A percentile compares a stretch with the other conserved stretches of the same genome.
These are phyloP conservation scores for Barnardius zonarius DNA, from an alignment of 2,113 vertebrate genomes.

Conservation along the genomic window DNA sequence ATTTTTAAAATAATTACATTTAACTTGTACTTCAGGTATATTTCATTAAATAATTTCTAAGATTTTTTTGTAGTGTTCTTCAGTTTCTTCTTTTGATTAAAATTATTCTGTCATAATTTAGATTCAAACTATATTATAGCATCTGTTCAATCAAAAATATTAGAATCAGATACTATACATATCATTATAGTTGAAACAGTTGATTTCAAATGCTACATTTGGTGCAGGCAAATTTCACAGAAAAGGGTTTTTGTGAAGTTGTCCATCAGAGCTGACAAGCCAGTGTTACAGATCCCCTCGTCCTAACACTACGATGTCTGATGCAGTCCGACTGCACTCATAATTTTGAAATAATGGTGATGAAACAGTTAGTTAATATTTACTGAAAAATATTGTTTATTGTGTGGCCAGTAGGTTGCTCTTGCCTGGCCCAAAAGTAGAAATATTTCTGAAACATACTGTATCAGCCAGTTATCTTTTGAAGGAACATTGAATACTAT, in stretches of 20 bases:
- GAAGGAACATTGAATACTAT: accelerated
- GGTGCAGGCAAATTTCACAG: background rate
- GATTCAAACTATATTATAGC: background rate
- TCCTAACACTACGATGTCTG: background rate
- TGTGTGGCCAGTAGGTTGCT: background rate
- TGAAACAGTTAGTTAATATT: background rate
- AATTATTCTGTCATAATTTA: background rate
- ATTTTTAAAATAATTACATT: background rate
- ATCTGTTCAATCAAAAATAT: background rate
- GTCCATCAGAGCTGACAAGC: background rate
- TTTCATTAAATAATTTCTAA: background rate
- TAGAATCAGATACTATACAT: background rate
- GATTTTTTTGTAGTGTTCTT: background rate
- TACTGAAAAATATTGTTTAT: background rate
- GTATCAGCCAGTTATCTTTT: background rate
- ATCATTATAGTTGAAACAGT: background rate
- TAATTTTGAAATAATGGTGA: background rate
- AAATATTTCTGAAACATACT: background rate
- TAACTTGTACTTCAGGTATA: background rate
- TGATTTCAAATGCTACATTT: background rate
- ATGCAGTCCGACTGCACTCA: background rate
- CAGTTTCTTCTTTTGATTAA: background rate
- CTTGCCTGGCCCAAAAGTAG: background rate
- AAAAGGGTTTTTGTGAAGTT: background rate
- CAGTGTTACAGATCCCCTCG: background rate